Evolutionary conservation across 92 coral and sea anemone species (phyloP).

Genomic region (Epizoanthus stellaris): DNA sequence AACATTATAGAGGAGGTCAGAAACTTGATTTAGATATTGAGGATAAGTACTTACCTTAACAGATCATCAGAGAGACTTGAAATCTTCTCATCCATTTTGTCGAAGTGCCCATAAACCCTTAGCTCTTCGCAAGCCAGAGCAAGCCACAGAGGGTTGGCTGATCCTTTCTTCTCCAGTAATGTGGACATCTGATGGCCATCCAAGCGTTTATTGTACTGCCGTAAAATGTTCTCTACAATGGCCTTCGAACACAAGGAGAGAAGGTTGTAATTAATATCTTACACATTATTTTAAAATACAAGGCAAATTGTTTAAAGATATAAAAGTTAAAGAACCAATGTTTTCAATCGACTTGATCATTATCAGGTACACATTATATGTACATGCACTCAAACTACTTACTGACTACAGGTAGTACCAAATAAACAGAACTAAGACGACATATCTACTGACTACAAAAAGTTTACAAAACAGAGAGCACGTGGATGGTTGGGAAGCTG

Average conservation of each 20-base stretch:
- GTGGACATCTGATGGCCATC: slow-evolving; percentile 93
- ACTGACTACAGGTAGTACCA: too few species aligned
- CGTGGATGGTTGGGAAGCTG: too few species aligned
- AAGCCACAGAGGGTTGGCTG: slow-evolving; percentile 96
- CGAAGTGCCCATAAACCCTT: slow-evolving; percentile 91
- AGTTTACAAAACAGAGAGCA: background rate
- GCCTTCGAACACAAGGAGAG: slow-evolving; percentile 63
- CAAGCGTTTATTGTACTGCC: slow-evolving; percentile 94
- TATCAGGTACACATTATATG: background rate
- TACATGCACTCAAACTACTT: too few species aligned
- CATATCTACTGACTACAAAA: too few species aligned
- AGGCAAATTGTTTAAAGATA: too few species aligned
- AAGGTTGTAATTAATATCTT: background rate
- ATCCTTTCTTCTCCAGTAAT: slow-evolving; percentile 89
- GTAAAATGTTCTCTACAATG: slow-evolving; percentile 92
- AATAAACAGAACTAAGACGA: too few species aligned
- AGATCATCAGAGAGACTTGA: slow-evolving; percentile 87
- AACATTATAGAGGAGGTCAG: too few species aligned
- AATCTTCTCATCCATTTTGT: slow-evolving; percentile 94
- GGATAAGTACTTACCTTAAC: slow-evolving; percentile 68
- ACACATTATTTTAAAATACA: too few species aligned
- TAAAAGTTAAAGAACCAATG: too few species aligned
- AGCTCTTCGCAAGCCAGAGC: slow-evolving; percentile 98
- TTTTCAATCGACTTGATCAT: too few species aligned
- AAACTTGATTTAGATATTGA: too few species aligned